Evolutionary conservation across 2,888 invertebrate species (phyloP).

Genomic region (Graphium colonna): DNA sequence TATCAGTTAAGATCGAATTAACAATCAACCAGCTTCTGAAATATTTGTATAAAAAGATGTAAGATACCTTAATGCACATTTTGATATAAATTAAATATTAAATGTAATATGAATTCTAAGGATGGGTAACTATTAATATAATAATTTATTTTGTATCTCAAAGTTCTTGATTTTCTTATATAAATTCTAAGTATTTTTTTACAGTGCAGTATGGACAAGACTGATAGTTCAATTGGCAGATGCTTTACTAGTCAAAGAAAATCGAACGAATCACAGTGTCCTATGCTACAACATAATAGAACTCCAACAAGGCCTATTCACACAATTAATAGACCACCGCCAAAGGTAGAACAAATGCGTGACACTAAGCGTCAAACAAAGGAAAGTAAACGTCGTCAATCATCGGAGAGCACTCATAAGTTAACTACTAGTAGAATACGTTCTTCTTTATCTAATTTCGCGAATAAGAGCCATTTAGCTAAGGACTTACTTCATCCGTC

Average conservation of each 20-base stretch:
- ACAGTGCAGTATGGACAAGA: constrained; percentile 85
- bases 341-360: constrained; percentile 58
- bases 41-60: too few species aligned
- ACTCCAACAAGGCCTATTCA: constrained; percentile 72
- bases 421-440: constrained; percentile 63
- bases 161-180: too few species aligned
- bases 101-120: too few species aligned
- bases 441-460: constrained; percentile 69
- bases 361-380: constrained; percentile 63
- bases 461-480: constrained; percentile 72
- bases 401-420: constrained; percentile 64
- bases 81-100: too few species aligned
- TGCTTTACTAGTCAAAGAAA: constrained; percentile 84
- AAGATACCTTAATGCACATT: too few species aligned
- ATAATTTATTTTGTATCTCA: too few species aligned
- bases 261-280: constrained; percentile 88
- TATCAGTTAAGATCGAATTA: too few species aligned
- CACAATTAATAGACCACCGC: constrained; percentile 63
- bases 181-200: too few species aligned
- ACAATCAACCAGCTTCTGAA: too few species aligned
- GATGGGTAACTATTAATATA: too few species aligned
- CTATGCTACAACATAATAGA: constrained; percentile 81
- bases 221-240: constrained; percentile 78
- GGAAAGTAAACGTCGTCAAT: constrained; percentile 54
- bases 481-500: constrained; percentile 73